Percentiles rank a stretch among this genome's conserved stretches.
Evolutionary conservation across 2,888 invertebrate species (phyloP).

Genomic region (Idaea dimidiata): DNA sequence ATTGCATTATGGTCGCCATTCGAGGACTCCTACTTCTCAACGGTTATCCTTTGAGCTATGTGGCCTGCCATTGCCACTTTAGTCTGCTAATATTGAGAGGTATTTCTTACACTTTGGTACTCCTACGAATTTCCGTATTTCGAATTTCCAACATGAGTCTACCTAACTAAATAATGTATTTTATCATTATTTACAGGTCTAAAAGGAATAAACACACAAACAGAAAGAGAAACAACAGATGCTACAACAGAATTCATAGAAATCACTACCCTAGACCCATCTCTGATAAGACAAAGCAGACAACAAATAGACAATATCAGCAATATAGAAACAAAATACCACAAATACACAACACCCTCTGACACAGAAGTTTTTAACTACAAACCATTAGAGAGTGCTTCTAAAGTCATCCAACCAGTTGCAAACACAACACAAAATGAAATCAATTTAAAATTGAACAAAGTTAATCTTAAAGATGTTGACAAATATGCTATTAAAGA

Average conservation of each 20-base stretch:
- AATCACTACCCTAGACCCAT: constrained; percentile 30
- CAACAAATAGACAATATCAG: constrained; percentile 23
- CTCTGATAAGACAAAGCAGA: constrained; percentile 30
- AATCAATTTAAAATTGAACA: constrained; percentile 41
- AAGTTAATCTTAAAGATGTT: constrained; percentile 26
- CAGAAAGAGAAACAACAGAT: constrained; percentile 23
- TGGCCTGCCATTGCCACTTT: too few relatives aligned
- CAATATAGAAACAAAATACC: constrained; percentile 26
- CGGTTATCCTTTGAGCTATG: too few relatives aligned
- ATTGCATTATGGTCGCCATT: too few relatives aligned
- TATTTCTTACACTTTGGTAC: too few relatives aligned
- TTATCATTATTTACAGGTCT: constrained; percentile 44
- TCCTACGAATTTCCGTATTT: too few relatives aligned
- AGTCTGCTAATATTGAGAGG: too few relatives aligned
- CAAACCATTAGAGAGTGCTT: constrained; percentile 57
- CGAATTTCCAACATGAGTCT: background rate
- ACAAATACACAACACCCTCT: constrained; percentile 16
- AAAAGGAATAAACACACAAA: constrained; percentile 47
- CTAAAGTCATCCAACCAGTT: constrained; percentile 55
- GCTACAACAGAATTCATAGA: constrained; percentile 17
- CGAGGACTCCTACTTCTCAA: too few relatives aligned
- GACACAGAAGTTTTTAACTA: constrained; percentile 31
- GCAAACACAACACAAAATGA: constrained; percentile 48
- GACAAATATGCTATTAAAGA: constrained; percentile 40
- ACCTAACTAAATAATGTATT: background rate